Conservation (phyloP, 2,113 vertebrate genomes). For the Neogobius melanostomus region DNA sequence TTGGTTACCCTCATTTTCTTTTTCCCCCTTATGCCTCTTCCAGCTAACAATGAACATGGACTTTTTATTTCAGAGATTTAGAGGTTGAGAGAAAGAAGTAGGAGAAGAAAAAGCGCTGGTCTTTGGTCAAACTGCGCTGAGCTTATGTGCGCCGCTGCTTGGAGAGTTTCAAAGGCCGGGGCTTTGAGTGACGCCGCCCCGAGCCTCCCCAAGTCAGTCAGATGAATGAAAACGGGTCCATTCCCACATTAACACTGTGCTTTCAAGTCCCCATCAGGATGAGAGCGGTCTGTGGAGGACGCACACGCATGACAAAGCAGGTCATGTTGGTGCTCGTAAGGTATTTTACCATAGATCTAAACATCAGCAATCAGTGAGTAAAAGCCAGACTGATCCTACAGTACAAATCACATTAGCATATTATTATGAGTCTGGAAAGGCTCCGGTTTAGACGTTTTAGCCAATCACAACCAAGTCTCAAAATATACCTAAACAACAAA, state of each 20-base stretch:
- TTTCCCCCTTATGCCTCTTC: conserved; percentile 18
- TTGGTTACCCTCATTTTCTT: no score
- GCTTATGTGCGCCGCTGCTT: conserved; percentile 76
- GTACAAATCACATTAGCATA: no score
- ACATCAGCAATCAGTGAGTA: neutral
- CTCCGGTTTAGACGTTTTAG: no score
- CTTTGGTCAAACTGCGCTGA: conserved; percentile 77
- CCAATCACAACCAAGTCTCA: no score
- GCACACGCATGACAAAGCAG: no score
- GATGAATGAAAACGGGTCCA: conserved; percentile 72
- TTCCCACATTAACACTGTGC: conserved; percentile 89
- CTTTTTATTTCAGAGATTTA: conserved; percentile 70
- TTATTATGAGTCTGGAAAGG: no score
- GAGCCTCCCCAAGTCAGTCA: conserved; percentile 72
- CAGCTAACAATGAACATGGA: conserved; percentile 69
- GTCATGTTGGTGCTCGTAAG: no score
- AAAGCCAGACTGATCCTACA: no score
- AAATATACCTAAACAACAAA: no score
- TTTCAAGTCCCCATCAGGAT: conserved; percentile 79
- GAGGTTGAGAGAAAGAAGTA: conserved; percentile 54
- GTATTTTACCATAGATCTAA: neutral
- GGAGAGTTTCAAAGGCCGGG: conserved; percentile 74
- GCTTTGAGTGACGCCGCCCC: conserved; percentile 68
- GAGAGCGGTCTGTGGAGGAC: conserved; percentile 36
- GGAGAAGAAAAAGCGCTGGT: conserved; percentile 65